Evolutionary conservation across 2,888 invertebrate species (phyloP).

Genomic region (Phorcus lineatus): DNA sequence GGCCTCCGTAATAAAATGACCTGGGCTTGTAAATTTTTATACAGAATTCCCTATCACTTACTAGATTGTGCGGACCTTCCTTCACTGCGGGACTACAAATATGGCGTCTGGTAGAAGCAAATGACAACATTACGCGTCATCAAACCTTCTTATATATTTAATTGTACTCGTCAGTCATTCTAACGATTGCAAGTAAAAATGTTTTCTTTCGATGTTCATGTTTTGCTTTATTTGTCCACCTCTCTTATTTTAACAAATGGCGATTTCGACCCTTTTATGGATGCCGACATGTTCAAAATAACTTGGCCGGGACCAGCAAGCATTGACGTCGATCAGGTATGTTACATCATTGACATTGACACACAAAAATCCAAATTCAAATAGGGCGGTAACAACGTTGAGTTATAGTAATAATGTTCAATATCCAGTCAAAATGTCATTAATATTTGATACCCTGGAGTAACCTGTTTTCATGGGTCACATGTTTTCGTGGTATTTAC

Average conservation of each 20-base stretch:
- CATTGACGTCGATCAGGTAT: slow-evolving; percentile 32
- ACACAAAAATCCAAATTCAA: neutral
- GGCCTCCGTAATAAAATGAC: too few species aligned
- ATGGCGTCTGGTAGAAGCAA: slow-evolving; percentile 22
- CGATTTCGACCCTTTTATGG: slow-evolving; percentile 66
- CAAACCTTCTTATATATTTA: neutral
- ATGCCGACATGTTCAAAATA: slow-evolving; percentile 61
- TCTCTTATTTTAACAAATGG: neutral
- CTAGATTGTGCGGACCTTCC: neutral
- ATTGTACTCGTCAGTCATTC: neutral
- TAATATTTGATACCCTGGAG: too few species aligned
- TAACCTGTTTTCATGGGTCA: too few species aligned
- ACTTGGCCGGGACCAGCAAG: slow-evolving; percentile 63
- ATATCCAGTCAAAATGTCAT: too few species aligned
- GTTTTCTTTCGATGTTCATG: neutral
- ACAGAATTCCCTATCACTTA: too few species aligned
- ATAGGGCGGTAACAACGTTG: too few species aligned
- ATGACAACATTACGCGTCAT: slow-evolving; percentile 33
- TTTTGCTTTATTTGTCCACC: slow-evolving; percentile 5
- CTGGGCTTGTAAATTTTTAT: too few species aligned
- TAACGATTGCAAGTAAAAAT: neutral
- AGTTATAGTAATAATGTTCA: too few species aligned
- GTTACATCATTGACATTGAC: neutral
- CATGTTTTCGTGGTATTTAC: too few species aligned
- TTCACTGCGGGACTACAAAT: slow-evolving; percentile 23